phyloP scores from a whole-genome alignment of 2,797 vertebrate species.

The Lepus townsendii region DNA sequence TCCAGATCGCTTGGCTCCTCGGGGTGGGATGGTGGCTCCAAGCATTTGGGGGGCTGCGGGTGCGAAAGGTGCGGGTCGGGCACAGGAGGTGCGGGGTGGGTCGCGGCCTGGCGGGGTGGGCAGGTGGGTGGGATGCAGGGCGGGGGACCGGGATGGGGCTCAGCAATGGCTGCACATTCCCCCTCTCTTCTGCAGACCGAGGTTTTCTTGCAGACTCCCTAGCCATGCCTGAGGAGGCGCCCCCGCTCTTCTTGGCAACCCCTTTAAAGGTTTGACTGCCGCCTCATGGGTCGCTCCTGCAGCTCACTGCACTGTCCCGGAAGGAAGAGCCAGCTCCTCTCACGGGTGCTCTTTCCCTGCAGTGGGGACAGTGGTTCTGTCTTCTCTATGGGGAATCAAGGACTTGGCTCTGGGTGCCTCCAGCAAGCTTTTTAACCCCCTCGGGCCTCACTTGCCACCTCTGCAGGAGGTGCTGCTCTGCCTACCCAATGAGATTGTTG shows the following conservation, averaged over 20 bases:
- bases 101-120: conserved; percentile 82
- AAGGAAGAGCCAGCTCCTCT: background rate
- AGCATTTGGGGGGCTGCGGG: conserved; percentile 86
- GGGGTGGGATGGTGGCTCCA: conserved; percentile 90
- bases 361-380: background rate
- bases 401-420: background rate
- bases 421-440: background rate
- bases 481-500: background rate
- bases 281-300: background rate
- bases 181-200: background rate
- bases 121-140: conserved; percentile 57
- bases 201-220: background rate
- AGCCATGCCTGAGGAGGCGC: background rate
- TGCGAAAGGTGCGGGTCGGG: conserved; percentile 86
- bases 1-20: conserved; percentile 97
- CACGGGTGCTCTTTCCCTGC: background rate
- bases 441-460: background rate
- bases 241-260: background rate
- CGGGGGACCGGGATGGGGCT: conserved; percentile 53
- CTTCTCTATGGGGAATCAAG: background rate
- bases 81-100: conserved; percentile 81
- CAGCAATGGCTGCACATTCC: background rate
- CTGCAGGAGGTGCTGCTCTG: background rate
- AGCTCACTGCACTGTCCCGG: background rate
- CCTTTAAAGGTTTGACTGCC: background rate